phyloP scores from a whole-genome alignment of 2,113 vertebrate genomes.

The Strix aluco region DNA sequence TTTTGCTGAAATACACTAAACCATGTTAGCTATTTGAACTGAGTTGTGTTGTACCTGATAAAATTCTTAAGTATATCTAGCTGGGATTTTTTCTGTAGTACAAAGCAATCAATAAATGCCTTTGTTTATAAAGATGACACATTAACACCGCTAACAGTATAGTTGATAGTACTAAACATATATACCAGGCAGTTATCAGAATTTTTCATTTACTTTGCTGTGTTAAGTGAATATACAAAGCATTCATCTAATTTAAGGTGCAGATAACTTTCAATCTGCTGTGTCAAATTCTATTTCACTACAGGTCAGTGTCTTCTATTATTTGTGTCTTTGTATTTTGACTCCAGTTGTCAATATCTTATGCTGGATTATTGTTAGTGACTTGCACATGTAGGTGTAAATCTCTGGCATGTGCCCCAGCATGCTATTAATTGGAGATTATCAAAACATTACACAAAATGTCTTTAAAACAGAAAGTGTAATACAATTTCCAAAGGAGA shows the following conservation, averaged over 20 bases:
- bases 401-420: not conserved
- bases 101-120: not conserved
- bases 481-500: not conserved
- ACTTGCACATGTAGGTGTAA: not conserved
- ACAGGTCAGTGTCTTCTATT: not conserved
- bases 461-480: not conserved
- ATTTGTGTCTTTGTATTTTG: not conserved
- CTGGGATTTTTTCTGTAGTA: not conserved
- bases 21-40: not conserved
- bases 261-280: not conserved
- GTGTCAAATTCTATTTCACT: not conserved
- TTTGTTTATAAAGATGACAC: not conserved
- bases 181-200: not conserved
- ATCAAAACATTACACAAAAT: not conserved
- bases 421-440: not conserved
- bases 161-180: not conserved
- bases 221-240: not conserved
- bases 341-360: not conserved
- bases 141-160: not conserved
- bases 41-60: not conserved
- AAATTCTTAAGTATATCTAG: not conserved
- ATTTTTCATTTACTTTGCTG: not conserved
- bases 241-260: not conserved
- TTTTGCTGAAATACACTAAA: not conserved
- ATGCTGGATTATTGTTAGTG: not conserved